Conservation (phyloP, 1,140 invertebrate species). For the Holcopasites calliopsidis region DNA sequence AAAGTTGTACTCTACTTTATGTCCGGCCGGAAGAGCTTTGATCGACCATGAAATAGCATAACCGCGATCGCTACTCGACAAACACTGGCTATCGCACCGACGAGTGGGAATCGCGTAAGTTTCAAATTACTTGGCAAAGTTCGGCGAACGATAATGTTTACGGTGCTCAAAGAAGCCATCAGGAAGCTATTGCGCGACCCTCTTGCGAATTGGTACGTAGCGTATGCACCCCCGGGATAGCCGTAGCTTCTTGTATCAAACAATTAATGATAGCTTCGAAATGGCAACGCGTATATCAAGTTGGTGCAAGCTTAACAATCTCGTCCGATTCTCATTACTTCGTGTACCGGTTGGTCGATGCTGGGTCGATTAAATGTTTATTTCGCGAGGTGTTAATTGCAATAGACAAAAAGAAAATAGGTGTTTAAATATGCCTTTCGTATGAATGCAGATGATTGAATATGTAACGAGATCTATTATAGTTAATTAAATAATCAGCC, state of each 20-base stretch:
- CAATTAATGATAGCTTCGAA: slow-evolving; percentile 16
- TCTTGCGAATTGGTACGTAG: not conserved
- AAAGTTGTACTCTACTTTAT: too few relatives aligned
- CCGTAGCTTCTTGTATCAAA: slow-evolving; percentile 29
- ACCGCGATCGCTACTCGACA: not conserved
- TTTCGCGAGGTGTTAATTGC: too few relatives aligned
- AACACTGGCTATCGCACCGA: slow-evolving; percentile 6
- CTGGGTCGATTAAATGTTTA: not conserved
- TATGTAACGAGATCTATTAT: too few relatives aligned
- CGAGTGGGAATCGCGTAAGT: slow-evolving; percentile 11
- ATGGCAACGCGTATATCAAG: not conserved
- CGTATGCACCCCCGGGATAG: not conserved
- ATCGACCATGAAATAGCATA: not conserved
- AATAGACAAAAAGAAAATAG: too few relatives aligned
- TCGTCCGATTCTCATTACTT: not conserved
- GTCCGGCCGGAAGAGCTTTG: not conserved
- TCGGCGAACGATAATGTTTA: slow-evolving; percentile 27
- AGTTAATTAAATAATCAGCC: too few relatives aligned
- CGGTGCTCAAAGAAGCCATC: slow-evolving; percentile 25
- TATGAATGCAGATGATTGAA: too few relatives aligned
- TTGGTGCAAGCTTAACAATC: not conserved
- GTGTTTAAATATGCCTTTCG: too few relatives aligned
- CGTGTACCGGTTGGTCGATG: not conserved
- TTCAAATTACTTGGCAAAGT: slow-evolving; percentile 34
- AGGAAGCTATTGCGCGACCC: not conserved